A percentile compares a stretch with the other conserved stretches of the same genome.
Evolutionary conservation across 2,888 invertebrate species (phyloP).

Genomic region (Caenorhabditis plicata): DNA sequence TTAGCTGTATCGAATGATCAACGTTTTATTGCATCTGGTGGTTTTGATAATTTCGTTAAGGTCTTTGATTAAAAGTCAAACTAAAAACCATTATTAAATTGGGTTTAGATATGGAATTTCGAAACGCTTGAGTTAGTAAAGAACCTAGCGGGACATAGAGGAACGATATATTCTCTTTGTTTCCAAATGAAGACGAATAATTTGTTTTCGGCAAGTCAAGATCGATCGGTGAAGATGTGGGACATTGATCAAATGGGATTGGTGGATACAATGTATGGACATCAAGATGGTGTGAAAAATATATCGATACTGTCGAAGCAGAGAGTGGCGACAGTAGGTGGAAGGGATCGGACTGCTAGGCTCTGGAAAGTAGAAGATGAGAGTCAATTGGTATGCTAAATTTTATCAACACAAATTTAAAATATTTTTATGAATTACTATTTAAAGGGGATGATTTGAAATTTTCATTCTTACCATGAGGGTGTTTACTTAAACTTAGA

Average conservation of each 20-base stretch:
- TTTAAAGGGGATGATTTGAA: no score
- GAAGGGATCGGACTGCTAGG: conserved; percentile 81
- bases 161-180: conserved; percentile 49
- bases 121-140: conserved; percentile 46
- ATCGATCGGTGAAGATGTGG: conserved; percentile 78
- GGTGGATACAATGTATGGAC: conserved; percentile 75
- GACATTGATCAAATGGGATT: conserved; percentile 86
- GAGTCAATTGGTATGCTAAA: conserved; percentile 79
- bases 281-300: conserved; percentile 81
- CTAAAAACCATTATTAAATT: neutral
- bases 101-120: conserved; percentile 52
- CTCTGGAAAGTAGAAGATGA: conserved; percentile 97
- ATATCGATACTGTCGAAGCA: conserved; percentile 86
- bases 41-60: conserved; percentile 55
- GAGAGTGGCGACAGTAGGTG: conserved; percentile 79
- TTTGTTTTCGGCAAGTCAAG: conserved; percentile 58
- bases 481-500: no score
- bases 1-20: conserved; percentile 59
- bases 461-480: no score
- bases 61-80: conserved; percentile 5
- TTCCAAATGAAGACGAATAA: conserved; percentile 52
- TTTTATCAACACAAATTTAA: neutral
- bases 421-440: neutral
- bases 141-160: conserved; percentile 54
- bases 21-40: conserved; percentile 54